Evolutionary conservation across 2,113 vertebrate genomes (phyloP), one percentile per base, ranked within the genome.

Genomic region (Chaetops frenatus): DNA sequence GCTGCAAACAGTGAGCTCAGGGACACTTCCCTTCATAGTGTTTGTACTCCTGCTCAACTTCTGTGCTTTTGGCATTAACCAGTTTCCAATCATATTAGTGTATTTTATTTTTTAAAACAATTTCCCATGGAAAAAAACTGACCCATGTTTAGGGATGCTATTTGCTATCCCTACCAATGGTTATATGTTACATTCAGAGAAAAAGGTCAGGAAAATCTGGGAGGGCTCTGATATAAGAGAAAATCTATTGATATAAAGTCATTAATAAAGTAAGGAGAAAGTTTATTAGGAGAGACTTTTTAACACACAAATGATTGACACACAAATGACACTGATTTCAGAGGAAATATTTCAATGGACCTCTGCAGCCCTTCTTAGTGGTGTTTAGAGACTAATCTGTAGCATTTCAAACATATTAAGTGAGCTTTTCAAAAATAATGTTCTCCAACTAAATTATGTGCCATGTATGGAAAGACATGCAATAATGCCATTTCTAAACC

Each of bases 1-100:
- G 93, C 91, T 90, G 86, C 92, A 95, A 95, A 89, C 93, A 95
- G 69, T 1, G 3, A 83, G 76, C 82, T 91, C 76, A 22, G 66
- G n/a, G 40, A 86, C 19, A 13, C 47, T 23, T 17, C 27, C 72
- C 53, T 92, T 67, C 47, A 33, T 23, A 70, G 57, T 21, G 27
- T 60, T 64, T 44, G 67, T 29, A 20, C 51, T 87, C 50, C 35
- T 80, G n/a, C 29, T 88, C 86, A 69, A 76, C 66, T 81, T 57
- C 78, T 57, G 42, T 40, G 47, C 10, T 91, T 48, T 60, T 8
- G 36, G 25, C 45, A 81, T 64, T 51, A 69, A 23, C 21, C 33
- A 38, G 11, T 53, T 86, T 92, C 31, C 70, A 84, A 44, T 23
- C 42, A 56, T 24, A 81, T 10, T 23, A 51, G 23, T 0, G 0